phyloP scores from a whole-genome alignment of 2,888 invertebrate species.

The Tipula helvola region DNA sequence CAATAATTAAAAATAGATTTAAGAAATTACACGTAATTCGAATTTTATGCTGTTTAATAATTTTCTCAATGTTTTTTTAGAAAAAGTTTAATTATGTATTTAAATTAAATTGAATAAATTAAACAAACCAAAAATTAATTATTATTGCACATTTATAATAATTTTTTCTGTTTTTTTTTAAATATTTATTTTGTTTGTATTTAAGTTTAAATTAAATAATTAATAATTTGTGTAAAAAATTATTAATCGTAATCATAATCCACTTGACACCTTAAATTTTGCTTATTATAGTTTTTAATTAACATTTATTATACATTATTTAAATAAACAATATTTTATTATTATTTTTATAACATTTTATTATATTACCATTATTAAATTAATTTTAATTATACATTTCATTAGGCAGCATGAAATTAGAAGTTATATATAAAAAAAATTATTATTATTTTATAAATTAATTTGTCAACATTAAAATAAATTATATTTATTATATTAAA shows the following conservation, averaged over 20 bases:
- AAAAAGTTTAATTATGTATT: not conserved
- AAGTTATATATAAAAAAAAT: not conserved
- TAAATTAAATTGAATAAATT: not conserved
- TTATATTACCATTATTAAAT: not conserved
- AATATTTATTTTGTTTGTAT: not conserved
- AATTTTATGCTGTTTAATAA: not conserved
- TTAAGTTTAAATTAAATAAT: not conserved
- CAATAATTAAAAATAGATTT: not conserved
- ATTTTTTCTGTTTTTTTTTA: not conserved
- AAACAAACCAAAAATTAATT: not conserved
- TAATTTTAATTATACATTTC: not conserved
- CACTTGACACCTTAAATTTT: conserved; percentile 20
- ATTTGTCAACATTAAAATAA: not conserved
- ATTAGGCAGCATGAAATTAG: conserved; percentile 6
- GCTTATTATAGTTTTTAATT: conserved; percentile 14
- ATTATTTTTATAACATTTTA: not conserved
- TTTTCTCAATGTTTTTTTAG: not conserved
- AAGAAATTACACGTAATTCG: not conserved
- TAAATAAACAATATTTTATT: not conserved
- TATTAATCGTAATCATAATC: conserved; percentile 20
- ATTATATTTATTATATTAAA: not conserved
- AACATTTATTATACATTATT: not conserved
- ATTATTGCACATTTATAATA: not conserved
- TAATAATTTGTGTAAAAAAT: not conserved
- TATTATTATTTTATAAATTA: not conserved